Evolutionary conservation across 35 echinoderm and acorn worm genomes (phyloP).

Genomic region (Ophioderma brevispina): DNA sequence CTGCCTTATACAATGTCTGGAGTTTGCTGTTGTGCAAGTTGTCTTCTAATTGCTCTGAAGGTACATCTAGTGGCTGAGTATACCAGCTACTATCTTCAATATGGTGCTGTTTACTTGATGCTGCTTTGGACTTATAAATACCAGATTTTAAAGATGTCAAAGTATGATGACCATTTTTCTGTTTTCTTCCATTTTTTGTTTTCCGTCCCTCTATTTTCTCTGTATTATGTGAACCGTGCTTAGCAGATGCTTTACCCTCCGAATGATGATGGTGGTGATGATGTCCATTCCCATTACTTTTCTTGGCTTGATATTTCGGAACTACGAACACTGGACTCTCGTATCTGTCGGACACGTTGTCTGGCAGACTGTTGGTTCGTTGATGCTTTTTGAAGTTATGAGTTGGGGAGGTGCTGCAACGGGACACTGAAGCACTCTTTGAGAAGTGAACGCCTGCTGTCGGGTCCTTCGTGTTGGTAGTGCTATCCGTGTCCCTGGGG

Average conservation of each 20-base stretch:
- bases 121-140: neutral
- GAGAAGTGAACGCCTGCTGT: constrained; percentile 44
- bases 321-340: constrained; percentile 45
- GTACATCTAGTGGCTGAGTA: constrained; percentile 27
- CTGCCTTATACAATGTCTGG: constrained; percentile 48
- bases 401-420: constrained; percentile 74
- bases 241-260: neutral
- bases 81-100: constrained; percentile 56
- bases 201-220: neutral
- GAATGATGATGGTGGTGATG: neutral
- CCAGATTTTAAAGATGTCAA: neutral
- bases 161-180: neutral
- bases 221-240: neutral
- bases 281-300: neutral
- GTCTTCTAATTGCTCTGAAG: neutral
- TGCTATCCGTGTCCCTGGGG: neutral
- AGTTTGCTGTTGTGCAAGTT: constrained; percentile 46
- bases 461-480: constrained; percentile 2
- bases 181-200: neutral
- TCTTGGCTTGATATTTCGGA: constrained; percentile 56
- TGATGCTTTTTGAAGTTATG: constrained; percentile 51
- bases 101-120: neutral
- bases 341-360: constrained; percentile 41
- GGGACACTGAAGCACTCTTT: constrained; percentile 67
- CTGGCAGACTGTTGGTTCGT: constrained; percentile 80